Evolutionary conservation across 1,140 invertebrate species (phyloP), one percentile per base, ranked within the genome.

Genomic region (Penaeus japonicus): DNA sequence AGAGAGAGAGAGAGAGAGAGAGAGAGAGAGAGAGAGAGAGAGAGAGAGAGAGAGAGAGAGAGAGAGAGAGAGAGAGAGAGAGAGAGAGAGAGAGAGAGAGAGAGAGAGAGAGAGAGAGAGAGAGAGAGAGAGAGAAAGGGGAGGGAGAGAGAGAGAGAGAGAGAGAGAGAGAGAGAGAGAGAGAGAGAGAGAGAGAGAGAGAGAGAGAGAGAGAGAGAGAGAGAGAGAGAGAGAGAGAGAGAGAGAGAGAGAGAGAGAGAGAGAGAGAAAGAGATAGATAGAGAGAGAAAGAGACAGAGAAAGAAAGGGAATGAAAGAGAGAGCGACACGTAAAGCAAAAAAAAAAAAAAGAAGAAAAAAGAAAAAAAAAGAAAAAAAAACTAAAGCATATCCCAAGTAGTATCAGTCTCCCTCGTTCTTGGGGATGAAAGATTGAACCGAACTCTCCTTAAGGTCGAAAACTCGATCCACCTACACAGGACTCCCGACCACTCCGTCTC

Each of bases 211-310:
- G 5, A 54, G 78, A 39, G 75, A 10, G 47, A 53, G 78, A 80
- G 39, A 54, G 47, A 80, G 78, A 80, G 78, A 55, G 47, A 55
- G n/a, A 55, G 47, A 55, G 47, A 55, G 47, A 55, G 47, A 55
- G 47, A 81, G 79, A 81, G 79, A 81, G 79, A 81, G 79, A 81
- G 79, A 81, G 79, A 81, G 79, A 81, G 79, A 81, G 79, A 81
- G 79, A 81, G 79, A 55, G 79, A 65, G 80, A 65, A 27, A 57
- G 80, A 32, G 80, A 32, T 54, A 57, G 80, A 59, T 54, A 30
- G 80, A 62, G 57, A 15, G 30, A 32, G 80, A 22, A 3, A 39
- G 80, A 82, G 53, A 82, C 24, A 82, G 80, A 83, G 55, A 30
- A 18, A 82, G 2, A 35, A 17, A 15, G 4, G 22, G 20, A 18